phyloP scores from a whole-genome alignment of 2,888 invertebrate species.

The Scaptomyza reducta region DNA sequence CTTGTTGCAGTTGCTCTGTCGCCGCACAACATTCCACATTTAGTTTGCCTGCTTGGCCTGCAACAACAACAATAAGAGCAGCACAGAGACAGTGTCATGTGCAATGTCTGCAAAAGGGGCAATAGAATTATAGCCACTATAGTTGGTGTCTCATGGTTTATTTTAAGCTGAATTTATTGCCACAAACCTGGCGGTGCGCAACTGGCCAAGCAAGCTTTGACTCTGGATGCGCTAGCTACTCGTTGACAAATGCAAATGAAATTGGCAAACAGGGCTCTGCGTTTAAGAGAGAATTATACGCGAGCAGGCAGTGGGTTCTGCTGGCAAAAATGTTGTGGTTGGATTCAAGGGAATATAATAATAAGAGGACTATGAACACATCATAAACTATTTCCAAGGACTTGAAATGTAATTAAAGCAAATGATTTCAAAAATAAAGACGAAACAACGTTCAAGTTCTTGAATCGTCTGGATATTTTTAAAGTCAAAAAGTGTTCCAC shows the following conservation, averaged over 20 bases:
- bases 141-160: constrained; percentile 60
- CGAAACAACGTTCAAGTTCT: too few species aligned
- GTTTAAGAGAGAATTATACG: constrained; percentile 9
- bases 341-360: too few species aligned
- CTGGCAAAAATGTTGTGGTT: too few species aligned
- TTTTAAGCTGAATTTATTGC: constrained; percentile 70
- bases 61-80: constrained; percentile 14
- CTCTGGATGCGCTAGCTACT: not conserved
- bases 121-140: constrained; percentile 67
- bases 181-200: constrained; percentile 25
- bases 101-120: constrained; percentile 25
- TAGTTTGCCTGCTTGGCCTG: constrained; percentile 23
- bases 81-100: constrained; percentile 27
- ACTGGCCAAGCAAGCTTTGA: not conserved
- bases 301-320: not conserved
- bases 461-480: too few species aligned
- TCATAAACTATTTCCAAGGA: not conserved
- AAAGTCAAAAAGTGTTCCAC: too few species aligned
- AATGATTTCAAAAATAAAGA: too few species aligned
- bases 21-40: constrained; percentile 48
- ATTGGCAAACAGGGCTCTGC: constrained; percentile 23
- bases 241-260: constrained; percentile 52
- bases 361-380: not conserved
- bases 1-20: constrained; percentile 16
- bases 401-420: not conserved